Evolutionary conservation across 1,140 invertebrate genomes (phyloP).

Genomic region (Drosophila seguyi): DNA sequence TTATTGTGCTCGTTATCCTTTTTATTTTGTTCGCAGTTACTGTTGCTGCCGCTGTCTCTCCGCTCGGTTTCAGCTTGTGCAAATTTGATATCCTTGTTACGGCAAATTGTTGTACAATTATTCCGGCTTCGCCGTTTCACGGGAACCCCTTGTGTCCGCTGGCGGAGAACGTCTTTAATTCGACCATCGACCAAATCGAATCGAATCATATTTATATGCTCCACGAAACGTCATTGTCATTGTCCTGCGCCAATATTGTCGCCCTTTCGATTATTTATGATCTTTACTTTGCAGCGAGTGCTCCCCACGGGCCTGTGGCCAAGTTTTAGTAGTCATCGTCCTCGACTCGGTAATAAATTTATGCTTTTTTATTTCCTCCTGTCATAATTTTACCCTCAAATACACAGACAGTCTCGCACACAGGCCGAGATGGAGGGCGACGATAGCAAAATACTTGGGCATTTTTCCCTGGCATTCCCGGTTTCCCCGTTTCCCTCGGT

Average conservation of each 20-base stretch:
- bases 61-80: conserved; percentile 53
- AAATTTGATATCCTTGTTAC: conserved; percentile 84
- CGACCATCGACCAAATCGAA: conserved; percentile 37
- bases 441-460: conserved; percentile 68
- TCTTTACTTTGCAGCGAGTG: conserved; percentile 66
- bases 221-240: conserved; percentile 61
- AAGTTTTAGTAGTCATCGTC: conserved; percentile 83
- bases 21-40: conserved; percentile 59
- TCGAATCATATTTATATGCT: conserved; percentile 66
- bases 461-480: conserved; percentile 54
- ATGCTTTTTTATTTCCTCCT: conserved; percentile 84
- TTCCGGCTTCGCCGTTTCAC: conserved; percentile 51
- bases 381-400: conserved; percentile 84
- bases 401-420: conserved; percentile 48
- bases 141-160: conserved; percentile 12
- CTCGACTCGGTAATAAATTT: conserved; percentile 80
- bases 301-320: conserved; percentile 81
- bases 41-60: conserved; percentile 8
- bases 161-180: conserved; percentile 44
- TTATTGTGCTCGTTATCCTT: conserved; percentile 84
- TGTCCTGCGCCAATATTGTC: conserved; percentile 78
- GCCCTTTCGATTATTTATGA: conserved; percentile 83
- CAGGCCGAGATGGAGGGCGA: conserved; percentile 26
- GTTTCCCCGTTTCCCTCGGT: background rate
- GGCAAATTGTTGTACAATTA: conserved; percentile 82